These are phyloP conservation scores for Apostichopus japonicus DNA, from an alignment of 35 echinoderm and acorn worm genomes.

Conservation along the genomic window DNA sequence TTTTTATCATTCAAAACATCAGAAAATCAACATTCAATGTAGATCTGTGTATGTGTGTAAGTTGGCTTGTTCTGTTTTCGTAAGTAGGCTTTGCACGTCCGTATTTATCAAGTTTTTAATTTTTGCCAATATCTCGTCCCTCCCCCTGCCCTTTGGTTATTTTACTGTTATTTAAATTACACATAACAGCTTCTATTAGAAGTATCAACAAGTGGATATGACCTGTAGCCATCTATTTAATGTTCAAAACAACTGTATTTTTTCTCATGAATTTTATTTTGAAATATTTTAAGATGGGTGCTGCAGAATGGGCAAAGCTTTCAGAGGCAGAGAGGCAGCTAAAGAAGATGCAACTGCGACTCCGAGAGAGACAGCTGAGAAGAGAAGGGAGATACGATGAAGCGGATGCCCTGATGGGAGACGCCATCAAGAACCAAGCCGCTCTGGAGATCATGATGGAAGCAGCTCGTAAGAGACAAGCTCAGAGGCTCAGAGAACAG, in stretches of 20 bases:
- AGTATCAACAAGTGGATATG: neutral
- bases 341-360: conserved; percentile 69
- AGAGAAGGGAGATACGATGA: conserved; percentile 91
- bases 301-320: conserved; percentile 71
- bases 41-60: no score
- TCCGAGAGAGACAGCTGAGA: conserved; percentile 82
- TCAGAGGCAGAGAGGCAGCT: conserved; percentile 73
- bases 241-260: no score
- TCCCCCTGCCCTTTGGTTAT: no score
- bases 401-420: conserved; percentile 71
- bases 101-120: no score
- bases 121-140: no score
- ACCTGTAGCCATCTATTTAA: neutral
- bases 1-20: no score
- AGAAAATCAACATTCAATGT: no score
- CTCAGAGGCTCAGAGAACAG: conserved; percentile 9
- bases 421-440: conserved; percentile 58
- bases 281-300: conserved; percentile 24
- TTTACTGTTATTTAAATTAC: no score
- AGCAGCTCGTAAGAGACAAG: neutral
- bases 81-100: no score
- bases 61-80: no score
- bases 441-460: conserved; percentile 42
- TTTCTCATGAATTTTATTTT: no score
- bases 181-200: neutral